phyloP scores from a whole-genome alignment of 2,797 vertebrate species.

The Chaenodraco wilsoni region DNA sequence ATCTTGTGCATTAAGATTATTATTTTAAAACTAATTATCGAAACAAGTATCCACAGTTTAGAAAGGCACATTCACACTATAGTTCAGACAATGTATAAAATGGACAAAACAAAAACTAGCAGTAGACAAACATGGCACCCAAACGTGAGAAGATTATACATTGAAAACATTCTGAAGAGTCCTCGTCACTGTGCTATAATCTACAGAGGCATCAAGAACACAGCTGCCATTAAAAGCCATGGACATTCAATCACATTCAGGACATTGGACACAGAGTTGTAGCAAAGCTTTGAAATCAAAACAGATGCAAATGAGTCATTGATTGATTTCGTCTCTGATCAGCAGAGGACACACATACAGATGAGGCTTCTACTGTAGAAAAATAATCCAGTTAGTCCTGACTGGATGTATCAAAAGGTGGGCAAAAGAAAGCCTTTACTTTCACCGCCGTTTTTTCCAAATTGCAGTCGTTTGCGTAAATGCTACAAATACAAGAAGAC shows the following conservation, averaged over 20 bases:
- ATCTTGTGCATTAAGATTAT: background rate
- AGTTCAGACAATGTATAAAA: slow-evolving; percentile 31
- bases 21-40: slow-evolving; percentile 11
- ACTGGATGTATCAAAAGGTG: slow-evolving; percentile 33
- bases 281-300: slow-evolving; percentile 19
- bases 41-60: slow-evolving; percentile 27
- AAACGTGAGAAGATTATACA: slow-evolving; percentile 18
- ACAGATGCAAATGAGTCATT: slow-evolving; percentile 20
- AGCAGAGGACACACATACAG: slow-evolving; percentile 4
- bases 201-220: slow-evolving; percentile 20
- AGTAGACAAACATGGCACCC: slow-evolving; percentile 32
- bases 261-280: slow-evolving; percentile 6
- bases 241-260: slow-evolving; percentile 29
- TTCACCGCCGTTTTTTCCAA: background rate
- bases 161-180: slow-evolving; percentile 39
- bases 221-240: slow-evolving; percentile 33
- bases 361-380: slow-evolving; percentile 37
- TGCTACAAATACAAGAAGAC: slow-evolving; percentile 45
- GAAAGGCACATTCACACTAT: slow-evolving; percentile 52
- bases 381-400: slow-evolving; percentile 34
- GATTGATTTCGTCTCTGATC: slow-evolving; percentile 5
- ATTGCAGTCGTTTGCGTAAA: slow-evolving; percentile 31
- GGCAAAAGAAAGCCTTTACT: background rate
- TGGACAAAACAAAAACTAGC: slow-evolving; percentile 17
- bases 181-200: slow-evolving; percentile 18